A percentile compares a stretch with the other conserved stretches of the same genome.
phyloP scores from a whole-genome alignment of 2,797 vertebrate genomes.

The Tangara arthus region DNA sequence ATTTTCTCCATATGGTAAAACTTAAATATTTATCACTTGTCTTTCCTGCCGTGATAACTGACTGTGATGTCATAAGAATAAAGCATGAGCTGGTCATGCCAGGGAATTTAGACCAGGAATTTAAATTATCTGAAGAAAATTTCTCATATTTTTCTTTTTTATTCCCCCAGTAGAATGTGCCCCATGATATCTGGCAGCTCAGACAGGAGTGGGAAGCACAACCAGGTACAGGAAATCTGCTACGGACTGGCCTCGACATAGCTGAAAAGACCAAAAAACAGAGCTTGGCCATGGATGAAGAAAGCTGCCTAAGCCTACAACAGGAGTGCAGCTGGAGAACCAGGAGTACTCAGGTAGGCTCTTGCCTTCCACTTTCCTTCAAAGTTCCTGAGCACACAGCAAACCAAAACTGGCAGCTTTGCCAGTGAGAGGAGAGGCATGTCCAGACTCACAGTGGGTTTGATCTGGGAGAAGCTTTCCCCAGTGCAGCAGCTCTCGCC shows the following conservation, averaged over 20 bases:
- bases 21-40: background rate
- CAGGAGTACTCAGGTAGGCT: background rate
- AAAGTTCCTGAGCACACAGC: background rate
- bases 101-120: background rate
- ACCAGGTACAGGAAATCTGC: background rate
- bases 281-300: background rate
- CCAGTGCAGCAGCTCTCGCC: background rate
- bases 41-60: background rate
- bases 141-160: background rate
- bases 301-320: background rate
- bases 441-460: background rate
- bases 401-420: background rate
- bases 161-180: background rate
- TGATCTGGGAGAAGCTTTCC: background rate
- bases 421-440: background rate
- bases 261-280: background rate
- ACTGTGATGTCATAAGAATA: background rate
- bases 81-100: background rate
- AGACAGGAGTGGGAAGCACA: fast-evolving
- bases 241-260: background rate
- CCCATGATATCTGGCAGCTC: background rate
- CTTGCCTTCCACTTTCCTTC: background rate
- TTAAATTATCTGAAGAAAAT: background rate
- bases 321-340: background rate
- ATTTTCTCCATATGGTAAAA: background rate